Evolutionary conservation across 1,140 invertebrate species (phyloP).

Genomic region (Agrypnia vestita): DNA sequence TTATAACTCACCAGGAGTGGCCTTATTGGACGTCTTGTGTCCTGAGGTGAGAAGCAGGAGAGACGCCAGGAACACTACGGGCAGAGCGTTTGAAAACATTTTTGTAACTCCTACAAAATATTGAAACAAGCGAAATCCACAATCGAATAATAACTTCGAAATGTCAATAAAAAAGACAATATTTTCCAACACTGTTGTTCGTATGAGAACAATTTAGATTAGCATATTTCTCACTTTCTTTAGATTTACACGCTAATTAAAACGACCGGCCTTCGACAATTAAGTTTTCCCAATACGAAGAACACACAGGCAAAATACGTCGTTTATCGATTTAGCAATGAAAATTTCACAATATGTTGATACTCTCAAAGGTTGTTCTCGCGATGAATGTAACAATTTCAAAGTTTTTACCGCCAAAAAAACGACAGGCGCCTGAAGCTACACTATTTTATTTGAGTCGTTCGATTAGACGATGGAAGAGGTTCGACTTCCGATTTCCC

Average conservation of each 20-base stretch:
- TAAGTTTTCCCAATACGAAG: not conserved
- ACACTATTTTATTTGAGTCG: not conserved
- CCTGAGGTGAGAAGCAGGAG: conserved; percentile 53
- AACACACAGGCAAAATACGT: not conserved
- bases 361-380: too few species aligned
- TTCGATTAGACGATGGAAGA: not conserved
- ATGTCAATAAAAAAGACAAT: not conserved
- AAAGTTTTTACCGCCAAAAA: not conserved
- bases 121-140: not conserved
- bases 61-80: conserved; percentile 50
- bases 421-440: not conserved
- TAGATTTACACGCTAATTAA: conserved; percentile 2
- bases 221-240: conserved; percentile 32
- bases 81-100: conserved; percentile 50
- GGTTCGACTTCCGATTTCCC: not conserved
- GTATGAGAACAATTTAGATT: conserved; percentile 24
- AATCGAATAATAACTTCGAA: not conserved
- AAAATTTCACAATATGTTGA: not conserved
- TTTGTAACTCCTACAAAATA: conserved; percentile 13
- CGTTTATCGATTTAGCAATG: not conserved
- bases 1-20: conserved; percentile 33
- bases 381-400: too few species aligned
- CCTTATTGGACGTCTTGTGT: conserved; percentile 55
- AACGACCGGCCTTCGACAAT: not conserved
- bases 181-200: conserved; percentile 16